Base-by-base conservation (phyloP, 1,140 invertebrate species). In the Aethina tumida region DNA sequence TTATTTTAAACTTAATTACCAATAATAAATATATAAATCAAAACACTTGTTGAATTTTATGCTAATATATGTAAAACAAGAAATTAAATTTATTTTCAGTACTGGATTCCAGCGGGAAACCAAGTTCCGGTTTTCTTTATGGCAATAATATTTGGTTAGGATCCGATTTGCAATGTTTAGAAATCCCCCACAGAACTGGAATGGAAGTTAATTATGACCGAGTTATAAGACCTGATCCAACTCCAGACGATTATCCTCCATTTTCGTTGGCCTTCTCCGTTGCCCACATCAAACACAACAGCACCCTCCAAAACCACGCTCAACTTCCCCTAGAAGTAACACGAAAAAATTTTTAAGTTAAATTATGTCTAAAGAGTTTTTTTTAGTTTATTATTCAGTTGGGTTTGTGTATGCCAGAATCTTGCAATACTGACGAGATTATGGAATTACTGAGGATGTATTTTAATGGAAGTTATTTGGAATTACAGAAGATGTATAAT, bases 91-190 rank as follows among this genome's bases (percentile, higher is more conserved):
- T 39, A 15, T 38, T 49, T 53, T 15, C 41, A 73, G 69, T 65
- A 47, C 37, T 70, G 7, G 69, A 73, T 38, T 52, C 66, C 3
- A 71, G 65, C 33, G 70, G 70, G 0, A 39, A 45, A 31, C 61
- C 66, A 13, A 51, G 45, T 2, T 12, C 57, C 0, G 66, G 67
- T 4, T 67, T 71, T 20, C 35, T 64, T 5, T 64, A 62, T 14
- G 68, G 68, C 2, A 65, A 69, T 39, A 70, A 68, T 47, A 63
- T 60, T 22, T 73, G 69, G 69, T 1, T 68, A 13, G 70, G 70
- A 0, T 52, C 49, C n/a, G 38, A 45, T 10, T 52, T 24, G 5
- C 60, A 68, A 10, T 71, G 70, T 36, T 3, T 52, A 0, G 59
- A 65, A 7, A 28, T 56, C 0, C 39, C 18, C 0, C 62, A 63